Evolutionary conservation across 2,888 invertebrate genomes (phyloP).

Genomic region (Cataglyphis rosenhaueri): DNA sequence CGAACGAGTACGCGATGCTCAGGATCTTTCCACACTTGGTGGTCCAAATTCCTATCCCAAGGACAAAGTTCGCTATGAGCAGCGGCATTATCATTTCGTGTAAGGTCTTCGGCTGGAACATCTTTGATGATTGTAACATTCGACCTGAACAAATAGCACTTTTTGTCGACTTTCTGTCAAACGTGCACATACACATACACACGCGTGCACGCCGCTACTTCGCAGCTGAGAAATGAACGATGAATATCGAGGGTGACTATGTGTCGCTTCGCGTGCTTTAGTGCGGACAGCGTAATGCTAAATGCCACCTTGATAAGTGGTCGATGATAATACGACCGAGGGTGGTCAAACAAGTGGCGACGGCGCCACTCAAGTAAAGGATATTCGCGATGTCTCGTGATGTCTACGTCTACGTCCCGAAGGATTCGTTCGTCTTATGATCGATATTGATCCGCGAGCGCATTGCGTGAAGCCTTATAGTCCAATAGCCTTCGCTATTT

Average conservation of each 20-base stretch:
- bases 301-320: slow-evolving; percentile 31
- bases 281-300: slow-evolving; percentile 32
- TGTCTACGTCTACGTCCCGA: slow-evolving; percentile 20
- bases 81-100: slow-evolving; percentile 55
- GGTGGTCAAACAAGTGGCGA: slow-evolving; percentile 33
- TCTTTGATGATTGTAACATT: slow-evolving; percentile 10
- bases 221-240: slow-evolving; percentile 14
- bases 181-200: neutral
- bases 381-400: slow-evolving; percentile 5
- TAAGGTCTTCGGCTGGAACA: slow-evolving; percentile 55
- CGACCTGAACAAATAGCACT: neutral
- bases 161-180: neutral
- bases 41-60: slow-evolving; percentile 53
- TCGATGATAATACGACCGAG: neutral
- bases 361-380: neutral
- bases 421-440: slow-evolving; percentile 31
- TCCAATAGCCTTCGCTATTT: neutral
- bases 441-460: slow-evolving; percentile 14
- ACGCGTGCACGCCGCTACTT: neutral
- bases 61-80: slow-evolving; percentile 34
- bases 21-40: neutral
- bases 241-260: slow-evolving; percentile 32
- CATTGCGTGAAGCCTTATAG: neutral
- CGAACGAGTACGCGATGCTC: slow-evolving; percentile 41
- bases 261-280: slow-evolving; percentile 23